Base-by-base conservation (phyloP, 2,888 invertebrate species). In the Pristionchus maxplancki region DNA sequence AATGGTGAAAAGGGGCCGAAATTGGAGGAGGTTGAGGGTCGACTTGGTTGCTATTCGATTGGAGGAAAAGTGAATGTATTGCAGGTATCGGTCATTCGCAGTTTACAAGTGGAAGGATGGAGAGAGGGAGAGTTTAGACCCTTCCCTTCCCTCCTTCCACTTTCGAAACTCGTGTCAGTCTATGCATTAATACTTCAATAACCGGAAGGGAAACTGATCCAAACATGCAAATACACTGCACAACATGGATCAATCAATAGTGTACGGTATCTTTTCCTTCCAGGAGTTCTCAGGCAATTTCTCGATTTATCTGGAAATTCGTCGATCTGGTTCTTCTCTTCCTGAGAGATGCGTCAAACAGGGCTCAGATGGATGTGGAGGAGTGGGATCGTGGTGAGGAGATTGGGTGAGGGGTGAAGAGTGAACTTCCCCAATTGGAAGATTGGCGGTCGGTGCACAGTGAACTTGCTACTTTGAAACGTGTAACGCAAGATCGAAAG, bases 231-330 rank as follows among this genome's bases (percentile, higher is more conserved):
- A 31, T 28, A 48, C 53, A 82, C 20, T 78, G 13, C n/a, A 40
- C 31, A 64, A 31, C 64, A 78, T 17, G 13, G 82, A 20, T 83
- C 20, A 50, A 53, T 53, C 34, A 34, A 83, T 83, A 28, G 78
- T 28, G 4, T 74, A 74, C 78, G 78, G 78, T 74, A 74, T 20
- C 4, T 71, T n/a, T 64, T 85, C 28, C 17, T 11, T 74, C 84
- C 85, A 92, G 90, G 94, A 94, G 87, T 93, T 94, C 90, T 90
- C 90, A 31, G 94, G 94, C 53, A 94, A 94, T 74, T 94, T 94
- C 89, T 93, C 93, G 28, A 93, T 94, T 74, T 94, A 93, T 82
- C 87, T 94, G 28, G 94, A 94, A 87, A 89, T 94, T 40, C 91
- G 93, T 62, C 93, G 91, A 78, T 91, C 93, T 15, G 93, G 93